These are phyloP conservation scores for Acanthoscelides obtectus DNA, from an alignment of 2,888 invertebrate genomes.

Conservation along the genomic window DNA sequence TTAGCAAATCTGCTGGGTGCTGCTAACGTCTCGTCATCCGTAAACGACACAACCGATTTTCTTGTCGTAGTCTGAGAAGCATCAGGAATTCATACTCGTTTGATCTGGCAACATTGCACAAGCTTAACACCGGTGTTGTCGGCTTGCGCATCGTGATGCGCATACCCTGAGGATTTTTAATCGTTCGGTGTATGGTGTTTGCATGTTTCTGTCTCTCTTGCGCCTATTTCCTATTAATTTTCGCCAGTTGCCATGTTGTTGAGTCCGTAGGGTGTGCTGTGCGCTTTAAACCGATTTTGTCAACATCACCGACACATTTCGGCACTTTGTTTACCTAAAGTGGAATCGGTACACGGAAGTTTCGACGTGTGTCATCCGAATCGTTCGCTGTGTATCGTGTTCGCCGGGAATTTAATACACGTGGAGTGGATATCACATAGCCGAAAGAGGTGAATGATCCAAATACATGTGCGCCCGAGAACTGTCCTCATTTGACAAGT, in stretches of 20 bases:
- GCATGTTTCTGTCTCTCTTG: constrained; percentile 14
- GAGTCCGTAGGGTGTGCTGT: constrained; percentile 35
- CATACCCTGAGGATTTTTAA: constrained; percentile 13
- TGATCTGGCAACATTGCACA: not conserved
- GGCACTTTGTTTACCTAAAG: not conserved
- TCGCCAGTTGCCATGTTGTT: constrained; percentile 45
- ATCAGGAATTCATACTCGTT: not conserved
- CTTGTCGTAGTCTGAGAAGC: no score
- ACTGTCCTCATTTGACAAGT: constrained; percentile 12
- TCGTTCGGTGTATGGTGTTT: constrained; percentile 15
- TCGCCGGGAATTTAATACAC: constrained; percentile 18
- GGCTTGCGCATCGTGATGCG: constrained; percentile 2
- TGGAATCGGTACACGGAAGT: not conserved
- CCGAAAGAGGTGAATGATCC: constrained; percentile 23
- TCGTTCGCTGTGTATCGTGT: constrained; percentile 5
- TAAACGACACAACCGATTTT: no score
- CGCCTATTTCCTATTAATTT: constrained; percentile 28
- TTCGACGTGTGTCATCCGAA: constrained; percentile 2
- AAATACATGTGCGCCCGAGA: constrained; percentile 21
- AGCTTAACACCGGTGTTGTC: not conserved
- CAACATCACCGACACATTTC: constrained; percentile 5
- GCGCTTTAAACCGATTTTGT: constrained; percentile 13
- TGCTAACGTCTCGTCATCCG: no score
- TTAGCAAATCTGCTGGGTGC: no score
- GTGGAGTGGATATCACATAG: constrained; percentile 19